phyloP scores from a whole-genome alignment of 2,888 invertebrate genomes.

The Tachina grossa region DNA sequence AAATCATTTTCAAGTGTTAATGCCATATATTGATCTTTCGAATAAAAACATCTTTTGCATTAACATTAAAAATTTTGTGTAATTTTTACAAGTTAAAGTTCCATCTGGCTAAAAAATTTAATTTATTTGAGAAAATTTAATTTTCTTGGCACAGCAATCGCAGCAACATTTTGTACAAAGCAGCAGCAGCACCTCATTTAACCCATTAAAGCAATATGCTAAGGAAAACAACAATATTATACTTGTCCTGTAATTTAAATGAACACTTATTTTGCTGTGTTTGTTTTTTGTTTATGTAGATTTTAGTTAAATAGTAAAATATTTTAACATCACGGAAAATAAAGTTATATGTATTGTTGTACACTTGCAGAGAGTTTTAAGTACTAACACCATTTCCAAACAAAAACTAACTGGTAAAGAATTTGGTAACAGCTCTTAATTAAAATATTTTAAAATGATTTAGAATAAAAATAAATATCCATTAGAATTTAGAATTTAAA shows the following conservation, averaged over 20 bases:
- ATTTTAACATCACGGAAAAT: slow-evolving; percentile 17
- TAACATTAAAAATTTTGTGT: too few relatives aligned
- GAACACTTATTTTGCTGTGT: slow-evolving; percentile 8
- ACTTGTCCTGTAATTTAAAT: slow-evolving; percentile 56
- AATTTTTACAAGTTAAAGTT: too few relatives aligned
- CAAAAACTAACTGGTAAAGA: background rate
- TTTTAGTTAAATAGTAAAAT: slow-evolving; percentile 23
- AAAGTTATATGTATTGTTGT: background rate
- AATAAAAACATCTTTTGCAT: too few relatives aligned
- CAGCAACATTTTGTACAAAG: background rate
- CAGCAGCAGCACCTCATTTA: slow-evolving; percentile 41
- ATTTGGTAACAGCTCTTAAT: background rate
- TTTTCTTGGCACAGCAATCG: too few relatives aligned
- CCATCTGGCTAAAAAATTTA: too few relatives aligned
- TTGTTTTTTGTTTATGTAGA: background rate
- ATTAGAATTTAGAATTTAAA: too few relatives aligned
- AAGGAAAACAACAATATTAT: slow-evolving; percentile 24
- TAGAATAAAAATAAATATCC: too few relatives aligned
- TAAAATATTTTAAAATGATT: too few relatives aligned
- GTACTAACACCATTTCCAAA: background rate
- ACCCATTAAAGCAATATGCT: slow-evolving; percentile 10
- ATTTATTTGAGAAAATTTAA: too few relatives aligned
- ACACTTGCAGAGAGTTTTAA: background rate
- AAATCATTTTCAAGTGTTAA: too few relatives aligned
- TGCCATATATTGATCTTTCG: too few relatives aligned